A percentile compares a stretch with the other conserved stretches of the same genome.
phyloP scores from a whole-genome alignment of 2,113 vertebrate species.

The Thalassoma bifasciatum region DNA sequence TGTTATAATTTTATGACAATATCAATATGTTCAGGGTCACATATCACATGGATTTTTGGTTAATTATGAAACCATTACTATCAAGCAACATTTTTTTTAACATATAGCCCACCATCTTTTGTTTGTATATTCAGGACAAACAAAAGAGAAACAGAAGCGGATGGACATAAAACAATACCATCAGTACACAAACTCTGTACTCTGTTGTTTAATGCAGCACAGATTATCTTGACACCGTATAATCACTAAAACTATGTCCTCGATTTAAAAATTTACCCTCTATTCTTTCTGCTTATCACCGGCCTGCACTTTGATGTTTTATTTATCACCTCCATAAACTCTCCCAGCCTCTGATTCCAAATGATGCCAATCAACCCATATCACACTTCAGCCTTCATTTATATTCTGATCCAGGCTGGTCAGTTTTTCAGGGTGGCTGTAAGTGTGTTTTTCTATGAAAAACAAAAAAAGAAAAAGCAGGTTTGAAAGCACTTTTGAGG shows the following conservation, averaged over 20 bases:
- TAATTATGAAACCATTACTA: no score
- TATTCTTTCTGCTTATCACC: background rate
- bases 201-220: slow-evolving; percentile 1
- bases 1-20: no score
- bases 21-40: no score
- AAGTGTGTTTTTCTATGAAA: slow-evolving; percentile 38
- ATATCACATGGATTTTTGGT: no score
- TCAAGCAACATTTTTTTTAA: no score
- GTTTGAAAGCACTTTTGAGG: slow-evolving; percentile 39
- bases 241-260: slow-evolving; percentile 1
- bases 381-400: slow-evolving; percentile 43
- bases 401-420: slow-evolving; percentile 43
- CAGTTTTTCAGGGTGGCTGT: slow-evolving; percentile 40
- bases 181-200: slow-evolving; percentile 8
- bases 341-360: slow-evolving; percentile 9
- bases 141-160: background rate
- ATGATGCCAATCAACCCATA: slow-evolving; percentile 42
- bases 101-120: no score
- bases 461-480: slow-evolving; percentile 29
- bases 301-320: slow-evolving; percentile 17
- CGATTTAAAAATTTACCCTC: slow-evolving; percentile 14
- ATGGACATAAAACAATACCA: background rate
- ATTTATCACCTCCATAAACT: slow-evolving; percentile 41
- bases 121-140: no score
- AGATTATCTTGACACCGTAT: slow-evolving; percentile 13